Percentiles rank a stretch among this genome's conserved stretches.
Evolutionary conservation across 2,113 vertebrate genomes (phyloP).

Genomic region (Damaliscus lunatus): DNA sequence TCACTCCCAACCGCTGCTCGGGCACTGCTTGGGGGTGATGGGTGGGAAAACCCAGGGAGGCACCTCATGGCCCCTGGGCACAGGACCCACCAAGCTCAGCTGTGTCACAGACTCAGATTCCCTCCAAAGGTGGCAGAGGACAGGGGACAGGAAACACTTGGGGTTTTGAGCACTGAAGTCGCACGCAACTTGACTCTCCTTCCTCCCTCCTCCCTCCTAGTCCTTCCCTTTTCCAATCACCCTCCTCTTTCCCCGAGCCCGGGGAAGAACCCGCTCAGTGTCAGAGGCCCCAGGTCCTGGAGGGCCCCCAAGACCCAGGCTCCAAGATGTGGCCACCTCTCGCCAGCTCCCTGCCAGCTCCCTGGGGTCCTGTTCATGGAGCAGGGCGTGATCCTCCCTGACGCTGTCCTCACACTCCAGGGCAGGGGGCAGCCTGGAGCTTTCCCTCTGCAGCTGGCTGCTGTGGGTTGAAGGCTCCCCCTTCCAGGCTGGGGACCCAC

Average conservation of each 20-base stretch:
- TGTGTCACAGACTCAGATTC: fast-evolving
- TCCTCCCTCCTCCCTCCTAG: fast-evolving
- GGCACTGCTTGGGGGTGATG: too few species aligned
- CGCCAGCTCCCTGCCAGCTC: fast-evolving
- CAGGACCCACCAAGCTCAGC: too few species aligned
- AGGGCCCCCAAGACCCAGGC: background rate
- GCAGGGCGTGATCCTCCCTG: background rate
- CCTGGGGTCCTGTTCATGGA: too few species aligned
- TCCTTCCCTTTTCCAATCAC: too few species aligned
- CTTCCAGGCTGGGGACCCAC: background rate
- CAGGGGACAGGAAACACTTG: fast-evolving
- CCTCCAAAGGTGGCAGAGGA: fast-evolving
- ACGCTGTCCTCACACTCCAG: fast-evolving
- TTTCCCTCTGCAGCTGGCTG: background rate
- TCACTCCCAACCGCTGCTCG: fast-evolving
- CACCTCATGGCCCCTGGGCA: fast-evolving
- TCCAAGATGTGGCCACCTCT: fast-evolving
- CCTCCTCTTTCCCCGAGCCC: fast-evolving
- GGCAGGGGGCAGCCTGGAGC: fast-evolving
- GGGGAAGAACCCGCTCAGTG: fast-evolving
- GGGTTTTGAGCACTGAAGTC: fast-evolving
- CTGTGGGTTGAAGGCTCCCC: background rate
- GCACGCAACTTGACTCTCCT: fast-evolving
- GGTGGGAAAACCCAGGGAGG: fast-evolving
- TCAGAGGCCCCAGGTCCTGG: background rate